These are phyloP conservation scores for Drosophila ananassae DNA, from an alignment of 1,140 invertebrate species.

Conservation along the genomic window DNA sequence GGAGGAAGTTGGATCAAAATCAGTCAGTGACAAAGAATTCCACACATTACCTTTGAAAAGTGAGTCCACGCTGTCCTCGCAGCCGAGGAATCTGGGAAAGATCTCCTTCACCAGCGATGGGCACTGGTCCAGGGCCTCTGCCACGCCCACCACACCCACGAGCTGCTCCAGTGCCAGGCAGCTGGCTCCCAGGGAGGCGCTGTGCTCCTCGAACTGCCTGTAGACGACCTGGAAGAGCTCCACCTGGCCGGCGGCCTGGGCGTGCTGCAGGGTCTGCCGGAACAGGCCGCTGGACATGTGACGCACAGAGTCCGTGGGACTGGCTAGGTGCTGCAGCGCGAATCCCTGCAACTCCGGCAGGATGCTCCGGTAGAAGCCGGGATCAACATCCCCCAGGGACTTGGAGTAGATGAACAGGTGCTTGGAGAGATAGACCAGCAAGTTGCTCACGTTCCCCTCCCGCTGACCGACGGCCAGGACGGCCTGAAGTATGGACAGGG, in stretches of 20 bases:
- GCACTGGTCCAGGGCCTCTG: slow-evolving; percentile 51
- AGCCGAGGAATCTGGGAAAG: slow-evolving; percentile 56
- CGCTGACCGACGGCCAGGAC: slow-evolving; percentile 9
- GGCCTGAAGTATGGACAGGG: slow-evolving; percentile 28
- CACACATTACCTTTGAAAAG: slow-evolving; percentile 60
- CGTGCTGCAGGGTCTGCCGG: slow-evolving; percentile 52
- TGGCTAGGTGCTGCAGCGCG: slow-evolving; percentile 85
- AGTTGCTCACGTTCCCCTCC: slow-evolving; percentile 34
- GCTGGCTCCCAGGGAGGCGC: slow-evolving; percentile 25
- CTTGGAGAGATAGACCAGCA: slow-evolving; percentile 61
- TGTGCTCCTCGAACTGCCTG: slow-evolving; percentile 30
- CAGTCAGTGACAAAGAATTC: background rate
- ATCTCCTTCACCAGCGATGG: slow-evolving; percentile 55
- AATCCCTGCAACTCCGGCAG: slow-evolving; percentile 59
- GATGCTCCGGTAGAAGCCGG: slow-evolving; percentile 14
- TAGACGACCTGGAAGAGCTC: slow-evolving; percentile 36
- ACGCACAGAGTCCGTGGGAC: slow-evolving; percentile 85
- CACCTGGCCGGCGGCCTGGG: background rate
- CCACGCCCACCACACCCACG: slow-evolving; percentile 41
- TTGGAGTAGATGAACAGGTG: slow-evolving; percentile 59
- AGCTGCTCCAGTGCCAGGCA: slow-evolving; percentile 65
- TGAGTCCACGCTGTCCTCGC: slow-evolving; percentile 66
- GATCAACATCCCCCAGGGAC: slow-evolving; percentile 1
- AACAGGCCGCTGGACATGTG: slow-evolving; percentile 85
- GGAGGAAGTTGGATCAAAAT: background rate